phyloP scores from a whole-genome alignment of 2,888 invertebrate genomes.

The Drosophila nigricruria region DNA sequence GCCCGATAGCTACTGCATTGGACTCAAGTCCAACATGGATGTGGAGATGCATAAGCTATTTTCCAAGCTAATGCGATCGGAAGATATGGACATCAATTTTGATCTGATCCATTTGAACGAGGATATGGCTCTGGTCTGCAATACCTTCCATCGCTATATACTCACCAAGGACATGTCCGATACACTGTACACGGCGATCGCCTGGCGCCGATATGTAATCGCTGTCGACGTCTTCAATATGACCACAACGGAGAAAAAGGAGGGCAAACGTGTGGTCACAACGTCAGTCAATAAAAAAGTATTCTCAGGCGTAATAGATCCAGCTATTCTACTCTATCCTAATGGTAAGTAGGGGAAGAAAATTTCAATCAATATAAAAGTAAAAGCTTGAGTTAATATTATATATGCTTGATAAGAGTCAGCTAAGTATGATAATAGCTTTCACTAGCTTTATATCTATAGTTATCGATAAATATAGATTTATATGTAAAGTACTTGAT shows the following conservation, averaged over 20 bases:
- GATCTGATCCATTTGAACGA: slow-evolving; percentile 29
- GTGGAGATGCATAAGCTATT: slow-evolving; percentile 52
- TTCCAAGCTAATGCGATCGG: slow-evolving; percentile 45
- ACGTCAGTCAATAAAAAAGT: slow-evolving; percentile 41
- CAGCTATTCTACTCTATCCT: slow-evolving; percentile 71
- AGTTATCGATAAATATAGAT: not conserved
- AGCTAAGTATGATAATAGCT: too few species aligned
- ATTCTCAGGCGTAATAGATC: slow-evolving; percentile 69
- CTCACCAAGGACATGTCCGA: slow-evolving; percentile 58
- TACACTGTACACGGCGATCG: slow-evolving; percentile 46
- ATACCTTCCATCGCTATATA: slow-evolving; percentile 74
- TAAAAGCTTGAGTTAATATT: not conserved
- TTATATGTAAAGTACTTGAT: too few species aligned
- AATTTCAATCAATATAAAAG: not conserved
- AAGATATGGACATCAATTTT: slow-evolving; percentile 51
- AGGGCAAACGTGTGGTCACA: slow-evolving; percentile 14
- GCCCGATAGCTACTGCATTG: slow-evolving; percentile 21
- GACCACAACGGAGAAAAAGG: slow-evolving; percentile 5
- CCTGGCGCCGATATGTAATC: slow-evolving; percentile 54
- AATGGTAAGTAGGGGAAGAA: slow-evolving; percentile 45
- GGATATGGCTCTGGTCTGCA: slow-evolving; percentile 66
- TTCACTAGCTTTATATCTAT: not conserved
- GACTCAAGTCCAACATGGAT: slow-evolving; percentile 54
- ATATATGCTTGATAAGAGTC: too few species aligned
- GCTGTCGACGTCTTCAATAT: slow-evolving; percentile 58